Percentiles rank a stretch among this genome's conserved stretches.
These are phyloP conservation scores for Phylloscopus collybita DNA, from an alignment of 2,797 vertebrate genomes.

Conservation along the genomic window DNA sequence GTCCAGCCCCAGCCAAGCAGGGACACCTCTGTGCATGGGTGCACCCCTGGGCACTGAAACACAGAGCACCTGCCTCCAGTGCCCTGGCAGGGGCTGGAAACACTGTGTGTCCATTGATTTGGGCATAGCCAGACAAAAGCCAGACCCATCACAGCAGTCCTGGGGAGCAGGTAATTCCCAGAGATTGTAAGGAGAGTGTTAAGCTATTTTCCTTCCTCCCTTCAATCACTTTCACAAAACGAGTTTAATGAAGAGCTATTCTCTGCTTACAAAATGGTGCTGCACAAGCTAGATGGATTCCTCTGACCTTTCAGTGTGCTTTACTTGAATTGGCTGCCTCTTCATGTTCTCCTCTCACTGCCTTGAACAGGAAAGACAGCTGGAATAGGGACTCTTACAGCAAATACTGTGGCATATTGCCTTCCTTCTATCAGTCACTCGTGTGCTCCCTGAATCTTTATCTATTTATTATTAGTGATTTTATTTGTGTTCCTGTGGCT, in stretches of 20 bases:
- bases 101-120: background rate
- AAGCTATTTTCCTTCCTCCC: slow-evolving; percentile 27
- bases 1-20: background rate
- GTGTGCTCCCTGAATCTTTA: background rate
- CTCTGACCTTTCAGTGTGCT: slow-evolving; percentile 52
- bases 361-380: background rate
- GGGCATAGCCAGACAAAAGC: background rate
- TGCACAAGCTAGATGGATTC: slow-evolving; percentile 32
- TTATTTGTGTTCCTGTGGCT: background rate
- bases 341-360: slow-evolving; percentile 8
- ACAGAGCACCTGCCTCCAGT: background rate
- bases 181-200: background rate
- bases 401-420: background rate
- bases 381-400: background rate
- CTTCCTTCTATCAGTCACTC: background rate
- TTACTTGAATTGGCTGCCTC: slow-evolving; percentile 51
- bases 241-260: slow-evolving; percentile 39
- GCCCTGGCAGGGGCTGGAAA: background rate
- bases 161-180: slow-evolving; percentile 3
- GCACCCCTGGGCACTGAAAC: background rate
- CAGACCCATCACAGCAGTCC: background rate
- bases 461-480: background rate
- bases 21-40: background rate
- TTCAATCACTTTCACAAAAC: slow-evolving; percentile 4
- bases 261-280: slow-evolving; percentile 45